phyloP scores from a whole-genome alignment of 2,888 invertebrate genomes.

The Disparrhopalites patrizii region DNA sequence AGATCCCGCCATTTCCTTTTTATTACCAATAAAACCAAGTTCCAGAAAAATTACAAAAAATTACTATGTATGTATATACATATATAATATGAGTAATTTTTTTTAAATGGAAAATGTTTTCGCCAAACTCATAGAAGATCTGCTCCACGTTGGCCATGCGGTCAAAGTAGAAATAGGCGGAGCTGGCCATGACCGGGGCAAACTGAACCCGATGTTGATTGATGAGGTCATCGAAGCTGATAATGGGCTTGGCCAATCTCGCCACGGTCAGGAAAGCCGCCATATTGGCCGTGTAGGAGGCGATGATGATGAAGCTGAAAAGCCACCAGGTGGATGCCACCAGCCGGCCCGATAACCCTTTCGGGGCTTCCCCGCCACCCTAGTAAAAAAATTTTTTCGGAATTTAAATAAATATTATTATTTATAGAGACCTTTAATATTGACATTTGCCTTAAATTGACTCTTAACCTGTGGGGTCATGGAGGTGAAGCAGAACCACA shows the following conservation, averaged over 20 bases:
- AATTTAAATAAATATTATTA: not conserved
- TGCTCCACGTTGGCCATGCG: constrained; percentile 93
- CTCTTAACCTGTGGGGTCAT: constrained; percentile 83
- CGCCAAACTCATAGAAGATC: constrained; percentile 81
- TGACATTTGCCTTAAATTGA: not conserved
- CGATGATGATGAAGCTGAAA: constrained; percentile 93
- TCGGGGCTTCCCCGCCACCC: constrained; percentile 92
- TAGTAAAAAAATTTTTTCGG: constrained; percentile 51
- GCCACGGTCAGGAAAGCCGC: constrained; percentile 87
- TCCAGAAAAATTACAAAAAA: constrained; percentile 57
- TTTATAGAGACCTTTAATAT: not conserved
- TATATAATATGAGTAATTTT: not conserved
- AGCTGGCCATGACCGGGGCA: constrained; percentile 80
- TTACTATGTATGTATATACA: not conserved
- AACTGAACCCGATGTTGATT: constrained; percentile 95
- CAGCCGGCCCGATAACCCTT: constrained; percentile 89
- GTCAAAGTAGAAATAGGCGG: constrained; percentile 88
- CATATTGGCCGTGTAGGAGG: constrained; percentile 96
- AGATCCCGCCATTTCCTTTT: constrained; percentile 78
- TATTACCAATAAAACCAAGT: constrained; percentile 65
- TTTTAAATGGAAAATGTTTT: not conserved
- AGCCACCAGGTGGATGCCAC: constrained; percentile 99
- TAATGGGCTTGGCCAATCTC: constrained; percentile 83
- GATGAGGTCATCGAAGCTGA: constrained; percentile 86
- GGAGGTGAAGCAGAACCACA: constrained; percentile 99